Evolutionary conservation across 2,888 invertebrate species (phyloP).

Genomic region (Drosophila formosana): DNA sequence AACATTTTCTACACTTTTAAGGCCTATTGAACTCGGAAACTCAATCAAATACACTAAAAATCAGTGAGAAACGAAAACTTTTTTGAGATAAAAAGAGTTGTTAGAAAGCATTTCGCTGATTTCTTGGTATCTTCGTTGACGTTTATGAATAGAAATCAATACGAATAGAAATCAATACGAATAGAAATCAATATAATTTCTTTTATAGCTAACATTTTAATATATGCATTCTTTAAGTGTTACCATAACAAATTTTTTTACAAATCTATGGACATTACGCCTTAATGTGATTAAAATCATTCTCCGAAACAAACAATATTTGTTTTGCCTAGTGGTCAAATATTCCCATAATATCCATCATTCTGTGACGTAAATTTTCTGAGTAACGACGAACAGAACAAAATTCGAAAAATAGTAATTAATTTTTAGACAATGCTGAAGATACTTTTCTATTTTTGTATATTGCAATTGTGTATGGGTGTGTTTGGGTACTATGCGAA

Average conservation of each 20-base stretch:
- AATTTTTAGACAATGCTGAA: background rate
- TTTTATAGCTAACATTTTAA: background rate
- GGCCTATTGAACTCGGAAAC: conserved; percentile 33
- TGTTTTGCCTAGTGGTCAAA: background rate
- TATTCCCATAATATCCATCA: background rate
- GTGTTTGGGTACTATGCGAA: background rate
- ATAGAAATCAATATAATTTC: background rate
- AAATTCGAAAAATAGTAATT: background rate
- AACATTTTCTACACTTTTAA: conserved; percentile 31
- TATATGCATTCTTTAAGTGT: too few species aligned
- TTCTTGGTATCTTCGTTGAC: background rate
- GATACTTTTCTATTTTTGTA: background rate
- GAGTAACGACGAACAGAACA: background rate
- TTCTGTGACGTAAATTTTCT: background rate
- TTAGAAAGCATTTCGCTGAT: background rate
- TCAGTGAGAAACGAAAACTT: background rate
- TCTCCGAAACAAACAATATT: background rate
- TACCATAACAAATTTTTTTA: too few species aligned
- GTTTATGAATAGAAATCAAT: background rate
- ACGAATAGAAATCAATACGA: too few species aligned
- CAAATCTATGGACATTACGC: too few species aligned
- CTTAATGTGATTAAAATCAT: too few species aligned
- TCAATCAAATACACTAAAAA: conserved; percentile 38
- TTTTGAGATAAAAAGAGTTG: background rate
- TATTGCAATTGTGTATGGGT: conserved; percentile 11